These are phyloP conservation scores for Poecilia velifera DNA, from an alignment of 2,797 vertebrate species.

Conservation along the genomic window DNA sequence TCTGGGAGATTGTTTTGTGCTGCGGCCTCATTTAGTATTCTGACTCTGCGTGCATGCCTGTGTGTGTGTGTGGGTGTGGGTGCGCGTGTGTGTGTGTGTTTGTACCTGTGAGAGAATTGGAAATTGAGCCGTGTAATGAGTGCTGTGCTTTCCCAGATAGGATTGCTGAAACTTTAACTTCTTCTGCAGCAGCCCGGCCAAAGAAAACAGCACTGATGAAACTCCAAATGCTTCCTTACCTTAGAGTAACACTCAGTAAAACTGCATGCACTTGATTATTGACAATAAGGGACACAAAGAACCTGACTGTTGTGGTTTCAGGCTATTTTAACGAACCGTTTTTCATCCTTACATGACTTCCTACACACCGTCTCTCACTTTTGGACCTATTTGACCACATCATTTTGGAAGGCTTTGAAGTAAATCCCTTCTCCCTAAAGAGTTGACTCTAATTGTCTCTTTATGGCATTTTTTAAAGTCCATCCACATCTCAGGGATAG, in stretches of 20 bases:
- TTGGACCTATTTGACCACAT: slow-evolving; percentile 23
- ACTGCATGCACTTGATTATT: slow-evolving; percentile 53
- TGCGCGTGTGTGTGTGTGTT: slow-evolving; percentile 32
- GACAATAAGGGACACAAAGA: slow-evolving; percentile 47
- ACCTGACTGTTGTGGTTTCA: slow-evolving; percentile 34
- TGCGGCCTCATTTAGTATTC: slow-evolving; percentile 72
- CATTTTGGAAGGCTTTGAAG: slow-evolving; percentile 46
- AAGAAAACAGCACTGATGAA: slow-evolving; percentile 62
- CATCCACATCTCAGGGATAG: slow-evolving; percentile 68
- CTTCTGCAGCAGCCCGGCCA: slow-evolving; percentile 69
- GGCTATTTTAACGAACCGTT: slow-evolving; percentile 4
- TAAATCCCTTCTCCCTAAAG: slow-evolving; percentile 35
- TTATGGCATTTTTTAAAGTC: slow-evolving; percentile 55
- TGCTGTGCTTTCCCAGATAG: slow-evolving; percentile 70
- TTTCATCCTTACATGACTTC: slow-evolving; percentile 8
- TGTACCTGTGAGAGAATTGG: slow-evolving; percentile 77
- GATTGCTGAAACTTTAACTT: slow-evolving; percentile 69
- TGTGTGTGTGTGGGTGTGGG: slow-evolving; percentile 10
- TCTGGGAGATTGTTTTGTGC: slow-evolving; percentile 72
- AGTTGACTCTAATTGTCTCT: slow-evolving; percentile 57
- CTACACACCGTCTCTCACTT: not conserved
- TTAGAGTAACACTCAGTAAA: slow-evolving; percentile 44
- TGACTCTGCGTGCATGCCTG: slow-evolving; percentile 20
- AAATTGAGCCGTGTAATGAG: slow-evolving; percentile 79
- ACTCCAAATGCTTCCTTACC: slow-evolving; percentile 36